Conservation (phyloP, 2,113 vertebrate species). For the Dasypus novemcinctus region DNA sequence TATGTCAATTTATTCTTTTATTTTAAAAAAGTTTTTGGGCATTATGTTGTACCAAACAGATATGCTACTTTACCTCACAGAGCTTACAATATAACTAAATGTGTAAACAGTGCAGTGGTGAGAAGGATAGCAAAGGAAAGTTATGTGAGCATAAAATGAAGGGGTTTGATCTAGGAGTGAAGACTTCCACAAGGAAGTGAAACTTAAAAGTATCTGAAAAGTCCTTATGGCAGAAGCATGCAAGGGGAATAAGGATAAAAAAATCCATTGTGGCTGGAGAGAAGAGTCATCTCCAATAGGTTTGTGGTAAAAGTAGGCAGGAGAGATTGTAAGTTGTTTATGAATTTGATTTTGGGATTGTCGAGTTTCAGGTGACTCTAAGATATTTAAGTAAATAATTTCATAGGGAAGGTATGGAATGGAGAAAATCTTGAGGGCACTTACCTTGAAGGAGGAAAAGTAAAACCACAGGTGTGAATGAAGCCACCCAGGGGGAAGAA, state of each 20-base stretch:
- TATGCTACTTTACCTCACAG: not conserved
- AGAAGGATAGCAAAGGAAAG: not conserved
- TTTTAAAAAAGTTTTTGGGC: not conserved
- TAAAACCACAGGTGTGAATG: not conserved
- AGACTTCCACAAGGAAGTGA: not conserved
- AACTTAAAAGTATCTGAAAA: no score
- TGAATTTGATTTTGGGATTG: not conserved
- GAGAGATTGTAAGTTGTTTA: no score
- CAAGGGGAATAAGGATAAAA: not conserved
- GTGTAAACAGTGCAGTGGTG: not conserved
- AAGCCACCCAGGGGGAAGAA: not conserved
- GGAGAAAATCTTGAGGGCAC: not conserved
- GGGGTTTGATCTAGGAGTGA: fast-evolving
- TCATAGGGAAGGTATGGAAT: not conserved
- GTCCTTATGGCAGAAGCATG: not conserved
- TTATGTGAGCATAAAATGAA: not conserved
- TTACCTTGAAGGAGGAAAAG: not conserved
- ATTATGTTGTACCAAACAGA: not conserved
- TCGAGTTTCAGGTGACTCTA: not conserved
- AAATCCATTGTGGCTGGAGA: not conserved
- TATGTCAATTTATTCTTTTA: not conserved
- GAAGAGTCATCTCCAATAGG: not conserved
- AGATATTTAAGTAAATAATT: not conserved
- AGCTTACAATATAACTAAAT: no score
- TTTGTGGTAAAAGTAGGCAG: not conserved